Percentiles rank a stretch among this genome's conserved stretches.
phyloP scores from a whole-genome alignment of 2,797 vertebrate genomes.

The Epinephelus coioides region DNA sequence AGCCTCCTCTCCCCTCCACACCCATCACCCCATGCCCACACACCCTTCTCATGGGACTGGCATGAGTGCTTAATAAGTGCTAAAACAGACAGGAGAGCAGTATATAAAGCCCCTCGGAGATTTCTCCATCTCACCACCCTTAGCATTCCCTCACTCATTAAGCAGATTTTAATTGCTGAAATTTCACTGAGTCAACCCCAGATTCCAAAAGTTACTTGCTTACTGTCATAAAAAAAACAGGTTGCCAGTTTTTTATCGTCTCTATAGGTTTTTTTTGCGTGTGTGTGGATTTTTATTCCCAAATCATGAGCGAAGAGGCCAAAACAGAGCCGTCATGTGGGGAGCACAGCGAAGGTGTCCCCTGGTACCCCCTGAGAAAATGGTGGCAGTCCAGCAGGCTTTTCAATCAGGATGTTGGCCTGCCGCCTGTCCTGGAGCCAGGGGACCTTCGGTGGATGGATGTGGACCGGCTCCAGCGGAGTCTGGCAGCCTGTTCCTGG shows the following conservation, averaged over 20 bases:
- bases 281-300: conserved; percentile 1
- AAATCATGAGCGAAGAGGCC: conserved; percentile 54
- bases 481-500: conserved; percentile 74
- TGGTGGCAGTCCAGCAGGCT: conserved; percentile 74
- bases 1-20: conserved; percentile 56
- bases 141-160: conserved; percentile 47
- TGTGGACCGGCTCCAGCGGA: conserved; percentile 71
- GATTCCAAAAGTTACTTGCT: conserved; percentile 16
- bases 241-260: conserved; percentile 15
- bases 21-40: conserved; percentile 77
- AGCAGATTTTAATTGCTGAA: conserved; percentile 39
- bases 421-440: conserved; percentile 73
- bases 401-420: conserved; percentile 78
- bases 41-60: conserved; percentile 73
- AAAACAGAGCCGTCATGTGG: conserved; percentile 60
- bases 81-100: conserved; percentile 58
- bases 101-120: conserved; percentile 80
- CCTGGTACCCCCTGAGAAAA: conserved; percentile 71
- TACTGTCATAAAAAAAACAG: background rate
- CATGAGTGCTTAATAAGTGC: conserved; percentile 77
- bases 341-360: conserved; percentile 40
- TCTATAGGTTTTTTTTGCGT: background rate
- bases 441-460: conserved; percentile 75
- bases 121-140: conserved; percentile 40
- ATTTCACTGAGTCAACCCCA: conserved; percentile 16